Conservation (phyloP, 2,888 invertebrate species). For the Tenthredo amoena region DNA sequence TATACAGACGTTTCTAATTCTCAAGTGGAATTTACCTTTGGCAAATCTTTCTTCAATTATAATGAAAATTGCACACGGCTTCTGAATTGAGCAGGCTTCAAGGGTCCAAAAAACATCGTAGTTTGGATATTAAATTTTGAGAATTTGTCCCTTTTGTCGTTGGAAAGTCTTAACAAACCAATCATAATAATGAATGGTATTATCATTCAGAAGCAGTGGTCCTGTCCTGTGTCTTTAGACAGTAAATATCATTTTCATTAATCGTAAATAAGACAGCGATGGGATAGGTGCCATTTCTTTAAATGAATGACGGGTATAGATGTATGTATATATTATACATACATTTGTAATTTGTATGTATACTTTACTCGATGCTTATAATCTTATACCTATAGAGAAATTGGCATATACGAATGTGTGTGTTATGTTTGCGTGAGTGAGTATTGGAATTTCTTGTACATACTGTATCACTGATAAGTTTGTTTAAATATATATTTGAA, state of each 20-base stretch:
- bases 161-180: conserved; percentile 5
- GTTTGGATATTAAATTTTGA: not conserved
- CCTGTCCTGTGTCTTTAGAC: conserved; percentile 27
- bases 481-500: conserved; percentile 77
- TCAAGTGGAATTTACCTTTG: not conserved
- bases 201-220: conserved; percentile 34
- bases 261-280: not conserved
- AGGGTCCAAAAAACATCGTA: conserved; percentile 36
- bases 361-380: conserved; percentile 31
- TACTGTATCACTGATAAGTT: conserved; percentile 73
- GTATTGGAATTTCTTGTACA: conserved; percentile 73
- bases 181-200: conserved; percentile 23
- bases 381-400: conserved; percentile 31
- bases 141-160: not conserved
- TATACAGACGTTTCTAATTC: not conserved
- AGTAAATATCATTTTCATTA: conserved; percentile 17
- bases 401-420: conserved; percentile 59
- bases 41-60: not conserved
- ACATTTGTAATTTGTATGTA: conserved; percentile 26
- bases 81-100: not conserved
- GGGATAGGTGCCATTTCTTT: conserved; percentile 30
- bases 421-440: conserved; percentile 70
- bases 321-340: conserved; percentile 45
- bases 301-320: not conserved
- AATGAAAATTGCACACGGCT: not conserved